Evolutionary conservation across 2,888 invertebrate genomes (phyloP), one percentile per base, ranked within the genome.

Genomic region (Protodeltote pygarga): DNA sequence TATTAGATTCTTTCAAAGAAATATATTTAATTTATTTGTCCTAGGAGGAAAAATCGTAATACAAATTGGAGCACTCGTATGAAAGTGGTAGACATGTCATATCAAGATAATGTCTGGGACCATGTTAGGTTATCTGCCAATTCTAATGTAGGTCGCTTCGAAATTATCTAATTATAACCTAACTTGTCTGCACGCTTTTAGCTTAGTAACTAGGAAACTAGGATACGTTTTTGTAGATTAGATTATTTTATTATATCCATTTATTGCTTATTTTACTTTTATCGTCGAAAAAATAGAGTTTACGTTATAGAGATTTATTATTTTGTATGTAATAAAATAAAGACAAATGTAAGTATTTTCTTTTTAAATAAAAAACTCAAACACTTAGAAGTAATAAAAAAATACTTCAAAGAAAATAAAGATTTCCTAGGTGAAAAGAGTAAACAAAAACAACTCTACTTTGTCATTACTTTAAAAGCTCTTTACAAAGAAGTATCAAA

Each of bases 31-130:
- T n/a, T n/a, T n/a, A n/a, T n/a, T n/a, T n/a, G n/a, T n/a, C n/a
- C n/a, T n/a, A n/a, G n/a, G n/a, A n/a, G n/a, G n/a, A n/a, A 19
- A 33, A 15, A 23, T 20, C 16, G 25, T 17, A 33, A 15, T 19
- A 25, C 9, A 29, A 23, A 38, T 39, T 35, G 38, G 28, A 46
- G 29, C 29, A 8, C 17, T 39, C 47, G 32, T 48, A 65, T 63
- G 65, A 72, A 74, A 73, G 60, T 71, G 73, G 67, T 68, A 65
- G 75, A 68, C 67, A 48, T 55, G 63, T 48, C 49, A 42, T 65
- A 71, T 70, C 74, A 67, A 63, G 75, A 71, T 75, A 73, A 65
- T 33, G 46, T 39, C 41, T 55, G 51, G 52, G 65, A 69, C 58
- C 57, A 40, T 57, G 45, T 55, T 61, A 65, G 73, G 70, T 75